phyloP scores from a whole-genome alignment of 1,140 invertebrate species.

The Trachelipus rathkii region DNA sequence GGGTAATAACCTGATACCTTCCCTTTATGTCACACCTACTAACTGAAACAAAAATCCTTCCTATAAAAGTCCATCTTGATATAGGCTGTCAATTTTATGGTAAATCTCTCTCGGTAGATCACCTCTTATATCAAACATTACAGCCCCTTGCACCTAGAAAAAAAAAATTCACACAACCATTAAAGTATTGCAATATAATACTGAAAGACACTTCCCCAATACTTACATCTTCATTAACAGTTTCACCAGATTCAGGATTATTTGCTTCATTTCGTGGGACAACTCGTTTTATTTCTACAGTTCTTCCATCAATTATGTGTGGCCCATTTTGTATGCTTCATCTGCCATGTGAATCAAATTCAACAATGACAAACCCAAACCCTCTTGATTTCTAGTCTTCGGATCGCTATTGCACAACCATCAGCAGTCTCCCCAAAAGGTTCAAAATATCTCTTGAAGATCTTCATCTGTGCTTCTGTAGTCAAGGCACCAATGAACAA shows the following conservation, averaged over 20 bases:
- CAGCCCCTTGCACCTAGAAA: too few species aligned
- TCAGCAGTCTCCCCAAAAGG: constrained; percentile 97
- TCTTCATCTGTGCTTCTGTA: constrained; percentile 91
- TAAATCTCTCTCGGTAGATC: too few species aligned
- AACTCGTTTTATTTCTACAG: constrained; percentile 94
- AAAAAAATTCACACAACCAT: too few species aligned
- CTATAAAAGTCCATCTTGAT: too few species aligned
- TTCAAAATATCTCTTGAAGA: constrained; percentile 87
- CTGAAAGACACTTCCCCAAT: too few species aligned
- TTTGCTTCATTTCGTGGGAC: constrained; percentile 72
- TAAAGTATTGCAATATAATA: too few species aligned
- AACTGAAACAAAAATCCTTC: too few species aligned
- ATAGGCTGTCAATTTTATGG: too few species aligned
- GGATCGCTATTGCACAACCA: constrained; percentile 96
- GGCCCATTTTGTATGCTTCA: constrained; percentile 54
- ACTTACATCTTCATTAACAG: constrained; percentile 74
- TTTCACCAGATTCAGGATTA: constrained; percentile 82
- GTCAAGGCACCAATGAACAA: constrained; percentile 96
- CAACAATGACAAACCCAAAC: constrained; percentile 59
- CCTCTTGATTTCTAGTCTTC: constrained; percentile 64
- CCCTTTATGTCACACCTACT: too few species aligned
- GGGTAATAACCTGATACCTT: too few species aligned
- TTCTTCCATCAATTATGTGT: too few species aligned
- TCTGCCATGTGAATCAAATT: constrained; percentile 54
- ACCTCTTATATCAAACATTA: too few species aligned